These are phyloP conservation scores for Chouioia cunea DNA, from an alignment of 2,888 invertebrate genomes.

Conservation along the genomic window DNA sequence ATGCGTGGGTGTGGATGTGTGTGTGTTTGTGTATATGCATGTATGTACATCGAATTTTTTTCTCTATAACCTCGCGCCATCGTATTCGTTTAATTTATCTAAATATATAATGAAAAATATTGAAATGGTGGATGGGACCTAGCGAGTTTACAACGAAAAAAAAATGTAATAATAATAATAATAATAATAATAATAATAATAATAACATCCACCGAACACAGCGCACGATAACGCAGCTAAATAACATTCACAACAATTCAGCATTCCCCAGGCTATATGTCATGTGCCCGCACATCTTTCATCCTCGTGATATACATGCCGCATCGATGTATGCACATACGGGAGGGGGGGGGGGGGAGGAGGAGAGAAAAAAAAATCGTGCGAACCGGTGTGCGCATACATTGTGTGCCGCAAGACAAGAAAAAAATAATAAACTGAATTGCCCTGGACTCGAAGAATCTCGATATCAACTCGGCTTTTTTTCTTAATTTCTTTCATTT, in stretches of 20 bases:
- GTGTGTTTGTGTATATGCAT: too few species aligned
- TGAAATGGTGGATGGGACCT: constrained; percentile 43
- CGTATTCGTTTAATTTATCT: constrained; percentile 33
- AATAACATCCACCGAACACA: constrained; percentile 43
- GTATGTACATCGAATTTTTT: constrained; percentile 15
- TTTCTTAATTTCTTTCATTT: constrained; percentile 12
- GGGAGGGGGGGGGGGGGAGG: too few species aligned
- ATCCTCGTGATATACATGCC: constrained; percentile 38
- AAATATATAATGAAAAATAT: constrained; percentile 29
- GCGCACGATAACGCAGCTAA: constrained; percentile 56
- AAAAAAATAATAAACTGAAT: constrained; percentile 30
- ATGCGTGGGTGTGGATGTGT: too few species aligned
- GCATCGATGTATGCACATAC: constrained; percentile 37
- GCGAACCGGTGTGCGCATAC: constrained; percentile 29
- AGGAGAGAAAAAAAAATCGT: constrained; percentile 43
- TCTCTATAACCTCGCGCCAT: neutral
- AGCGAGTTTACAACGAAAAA: constrained; percentile 43
- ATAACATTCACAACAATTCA: constrained; percentile 58
- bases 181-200: too few species aligned
- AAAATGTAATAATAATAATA: too few species aligned
- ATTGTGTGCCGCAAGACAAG: constrained; percentile 42
- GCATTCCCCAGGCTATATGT: constrained; percentile 55
- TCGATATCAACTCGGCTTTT: constrained; percentile 40
- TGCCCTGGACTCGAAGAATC: constrained; percentile 44
- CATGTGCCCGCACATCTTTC: constrained; percentile 53